Evolutionary conservation across 1,140 invertebrate species (phyloP), one percentile per base, ranked within the genome.

Genomic region (Drosophila athabasca): DNA sequence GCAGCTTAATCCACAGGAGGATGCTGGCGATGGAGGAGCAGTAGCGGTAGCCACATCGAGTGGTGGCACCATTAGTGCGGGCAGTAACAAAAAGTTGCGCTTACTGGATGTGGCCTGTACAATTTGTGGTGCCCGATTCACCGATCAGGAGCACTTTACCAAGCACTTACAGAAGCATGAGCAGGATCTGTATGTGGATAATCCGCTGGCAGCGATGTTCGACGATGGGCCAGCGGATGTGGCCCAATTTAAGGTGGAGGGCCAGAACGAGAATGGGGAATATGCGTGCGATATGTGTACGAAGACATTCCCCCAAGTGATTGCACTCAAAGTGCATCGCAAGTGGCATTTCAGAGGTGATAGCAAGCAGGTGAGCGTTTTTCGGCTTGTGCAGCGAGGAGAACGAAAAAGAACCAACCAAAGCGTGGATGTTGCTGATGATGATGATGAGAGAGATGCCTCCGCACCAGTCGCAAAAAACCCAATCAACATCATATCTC

Each of bases 321-420:
- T 90, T 62, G 91, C 91, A 62, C 79, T 92, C 65, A 92, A 92
- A 79, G 91, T 92, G 75, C 91, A 92, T 90, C 90, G 91, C 77
- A 92, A 92, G 78, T 92, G 91, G 91, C 91, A 92, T 91, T 92
- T 92, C 79, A 90, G 90, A 89, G 90, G 90, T 87, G 91, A 92
- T 92, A 91, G 91, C 84, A 91, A 92, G 87, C 91, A 92, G 90
- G 91, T 92, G 76, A 92, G 89, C 90, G 71, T 91, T 91, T 88
- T 90, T 91, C 73, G 87, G 80, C 90, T 91, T 82, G 90, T 90
- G 90, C 90, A 89, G 90, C 88, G 87, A 91, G 90, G 87, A 81
- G 77, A 54, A 65, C 29, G 50, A 41, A 53, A 50, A 50, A 55
- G 11, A 46, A 31, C 55, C 29, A 60, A 39, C 41, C 67, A 61